phyloP scores from a whole-genome alignment of 2,113 vertebrate genomes.

The Acrocephalus kingi region DNA sequence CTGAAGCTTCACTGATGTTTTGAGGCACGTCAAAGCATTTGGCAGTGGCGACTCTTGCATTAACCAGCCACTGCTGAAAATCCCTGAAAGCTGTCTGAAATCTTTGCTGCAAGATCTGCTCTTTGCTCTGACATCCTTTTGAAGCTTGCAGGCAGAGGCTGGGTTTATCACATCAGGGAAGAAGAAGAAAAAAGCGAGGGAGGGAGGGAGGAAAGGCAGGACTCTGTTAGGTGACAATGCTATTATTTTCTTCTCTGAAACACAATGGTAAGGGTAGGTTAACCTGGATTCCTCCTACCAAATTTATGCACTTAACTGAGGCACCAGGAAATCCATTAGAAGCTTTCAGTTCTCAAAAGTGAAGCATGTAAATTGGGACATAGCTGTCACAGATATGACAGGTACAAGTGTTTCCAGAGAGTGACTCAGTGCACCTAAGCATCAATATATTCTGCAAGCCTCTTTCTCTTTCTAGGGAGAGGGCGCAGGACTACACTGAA shows the following conservation, averaged over 20 bases:
- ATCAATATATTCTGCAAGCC: not conserved
- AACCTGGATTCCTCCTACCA: conserved; percentile 16
- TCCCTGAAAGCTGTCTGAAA: conserved; percentile 87
- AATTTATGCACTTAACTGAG: not conserved
- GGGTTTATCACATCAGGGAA: conserved; percentile 13
- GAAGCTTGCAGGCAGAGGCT: conserved; percentile 93
- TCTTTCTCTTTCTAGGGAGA: not conserved
- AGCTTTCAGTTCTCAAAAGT: not conserved
- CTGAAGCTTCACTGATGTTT: conserved; percentile 83
- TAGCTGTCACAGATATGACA: not conserved
- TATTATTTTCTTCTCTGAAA: not conserved
- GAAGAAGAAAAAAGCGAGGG: not conserved
- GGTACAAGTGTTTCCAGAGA: not conserved
- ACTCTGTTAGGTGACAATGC: conserved; percentile 18
- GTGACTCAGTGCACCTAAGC: not conserved
- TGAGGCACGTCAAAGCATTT: conserved; percentile 95
- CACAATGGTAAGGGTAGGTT: not conserved
- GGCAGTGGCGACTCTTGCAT: conserved; percentile 90
- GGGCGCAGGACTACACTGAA: accelerated
- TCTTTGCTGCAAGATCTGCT: conserved; percentile 91
- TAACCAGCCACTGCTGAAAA: conserved; percentile 96
- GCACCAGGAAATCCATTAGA: conserved; percentile 15
- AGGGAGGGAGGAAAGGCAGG: not conserved
- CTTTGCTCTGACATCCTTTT: conserved; percentile 93
- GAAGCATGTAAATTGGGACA: not conserved